These are phyloP conservation scores for Callipepla californica DNA, from an alignment of 2,113 vertebrate genomes.

Conservation along the genomic window DNA sequence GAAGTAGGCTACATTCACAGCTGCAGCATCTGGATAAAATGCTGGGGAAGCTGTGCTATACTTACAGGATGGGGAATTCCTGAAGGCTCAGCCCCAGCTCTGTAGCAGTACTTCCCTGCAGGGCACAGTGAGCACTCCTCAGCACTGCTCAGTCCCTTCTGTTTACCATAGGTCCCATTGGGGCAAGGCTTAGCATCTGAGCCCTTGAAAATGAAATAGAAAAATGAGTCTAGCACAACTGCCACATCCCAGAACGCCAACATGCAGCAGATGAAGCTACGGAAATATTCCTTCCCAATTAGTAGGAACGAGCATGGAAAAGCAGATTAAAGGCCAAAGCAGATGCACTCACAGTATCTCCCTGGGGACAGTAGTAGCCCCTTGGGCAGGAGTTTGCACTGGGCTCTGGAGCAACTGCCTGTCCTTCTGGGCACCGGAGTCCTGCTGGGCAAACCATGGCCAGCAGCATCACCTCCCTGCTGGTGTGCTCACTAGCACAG, in stretches of 20 bases:
- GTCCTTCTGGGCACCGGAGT: constrained; percentile 85
- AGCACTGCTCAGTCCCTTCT: constrained; percentile 79
- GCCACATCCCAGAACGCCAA: background rate
- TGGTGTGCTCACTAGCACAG: constrained; percentile 86
- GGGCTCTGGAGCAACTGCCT: constrained; percentile 81
- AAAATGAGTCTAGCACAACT: background rate
- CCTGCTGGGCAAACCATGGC: constrained; percentile 86
- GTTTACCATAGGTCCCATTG: constrained; percentile 84
- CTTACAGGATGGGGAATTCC: constrained; percentile 86
- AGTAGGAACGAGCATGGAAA: background rate
- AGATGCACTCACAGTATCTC: constrained; percentile 79
- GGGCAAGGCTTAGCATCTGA: constrained; percentile 84
- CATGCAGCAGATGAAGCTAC: background rate
- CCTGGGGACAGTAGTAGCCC: constrained; percentile 87
- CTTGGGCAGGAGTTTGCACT: constrained; percentile 83
- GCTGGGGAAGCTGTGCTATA: background rate
- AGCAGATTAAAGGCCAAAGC: background rate
- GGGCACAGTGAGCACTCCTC: constrained; percentile 84
- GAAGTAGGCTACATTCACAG: background rate
- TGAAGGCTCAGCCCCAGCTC: constrained; percentile 58
- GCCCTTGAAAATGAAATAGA: constrained; percentile 55
- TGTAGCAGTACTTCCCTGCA: constrained; percentile 84
- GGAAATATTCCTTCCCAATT: too few species aligned
- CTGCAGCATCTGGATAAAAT: background rate
- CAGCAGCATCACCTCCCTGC: constrained; percentile 85